These are phyloP conservation scores for Callitettix versicolor DNA, from an alignment of 1,140 invertebrate genomes.

Conservation along the genomic window DNA sequence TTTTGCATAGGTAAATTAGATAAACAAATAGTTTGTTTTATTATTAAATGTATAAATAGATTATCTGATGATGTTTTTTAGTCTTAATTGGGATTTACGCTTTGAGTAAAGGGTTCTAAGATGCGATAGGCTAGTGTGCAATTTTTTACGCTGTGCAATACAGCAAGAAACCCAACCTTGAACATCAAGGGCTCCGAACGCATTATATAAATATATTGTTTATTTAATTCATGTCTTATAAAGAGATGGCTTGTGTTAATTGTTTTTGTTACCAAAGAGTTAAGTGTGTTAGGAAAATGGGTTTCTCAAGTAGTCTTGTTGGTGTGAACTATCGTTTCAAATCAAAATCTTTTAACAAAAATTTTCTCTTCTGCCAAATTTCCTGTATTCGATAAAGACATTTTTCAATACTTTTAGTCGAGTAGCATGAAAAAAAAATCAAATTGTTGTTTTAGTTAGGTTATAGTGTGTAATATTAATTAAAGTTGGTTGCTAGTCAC, in stretches of 20 bases:
- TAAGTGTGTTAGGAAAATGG: constrained; percentile 4
- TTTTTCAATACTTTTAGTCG: not conserved
- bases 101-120: not conserved
- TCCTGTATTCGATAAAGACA: not conserved
- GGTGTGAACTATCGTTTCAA: no score
- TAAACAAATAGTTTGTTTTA: constrained; percentile 12
- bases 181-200: not conserved
- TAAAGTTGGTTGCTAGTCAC: constrained; percentile 2
- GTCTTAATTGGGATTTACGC: not conserved
- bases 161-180: not conserved
- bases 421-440: not conserved
- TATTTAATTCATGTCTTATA: constrained; percentile 5
- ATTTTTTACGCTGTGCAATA: not conserved
- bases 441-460: not conserved
- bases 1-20: constrained; percentile 12
- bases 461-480: not conserved
- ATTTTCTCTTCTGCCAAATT: not conserved
- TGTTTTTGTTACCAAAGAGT: constrained; percentile 16
- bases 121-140: not conserved
- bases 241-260: constrained; percentile 8
- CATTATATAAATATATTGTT: constrained; percentile 1
- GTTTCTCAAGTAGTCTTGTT: not conserved
- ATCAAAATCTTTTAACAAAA: not conserved
- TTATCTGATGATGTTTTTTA: not conserved
- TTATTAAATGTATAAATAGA: constrained; percentile 3